These are phyloP conservation scores for Zaprionus vittiger DNA, from an alignment of 1,140 invertebrate genomes.

Conservation along the genomic window DNA sequence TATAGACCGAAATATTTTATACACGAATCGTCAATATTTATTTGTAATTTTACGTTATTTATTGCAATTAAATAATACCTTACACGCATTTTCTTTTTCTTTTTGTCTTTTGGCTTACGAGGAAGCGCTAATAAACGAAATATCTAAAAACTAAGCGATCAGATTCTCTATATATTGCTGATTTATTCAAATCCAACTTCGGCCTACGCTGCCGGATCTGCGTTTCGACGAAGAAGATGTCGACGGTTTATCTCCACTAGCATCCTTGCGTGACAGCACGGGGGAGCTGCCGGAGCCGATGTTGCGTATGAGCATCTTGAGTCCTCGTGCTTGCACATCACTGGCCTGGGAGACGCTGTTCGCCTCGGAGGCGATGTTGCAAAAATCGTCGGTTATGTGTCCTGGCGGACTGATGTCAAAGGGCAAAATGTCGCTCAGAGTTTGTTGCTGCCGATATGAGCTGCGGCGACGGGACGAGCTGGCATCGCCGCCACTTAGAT, in stretches of 20 bases:
- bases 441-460: constrained; percentile 85
- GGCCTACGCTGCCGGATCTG: constrained; percentile 79
- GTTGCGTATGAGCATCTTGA: constrained; percentile 91
- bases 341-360: constrained; percentile 74
- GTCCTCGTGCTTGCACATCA: constrained; percentile 89
- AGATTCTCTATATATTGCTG: background rate
- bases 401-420: constrained; percentile 88
- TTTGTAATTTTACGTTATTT: constrained; percentile 82
- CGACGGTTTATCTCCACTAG: constrained; percentile 38
- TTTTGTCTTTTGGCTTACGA: constrained; percentile 46
- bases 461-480: constrained; percentile 84
- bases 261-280: constrained; percentile 89
- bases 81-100: constrained; percentile 66
- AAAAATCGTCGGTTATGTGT: constrained; percentile 96
- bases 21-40: constrained; percentile 78
- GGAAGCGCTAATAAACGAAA: constrained; percentile 69
- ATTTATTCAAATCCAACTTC: constrained; percentile 73
- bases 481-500: constrained; percentile 43
- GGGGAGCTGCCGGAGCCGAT: constrained; percentile 92
- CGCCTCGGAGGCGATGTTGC: constrained; percentile 93
- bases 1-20: constrained; percentile 74
- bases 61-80: constrained; percentile 78
- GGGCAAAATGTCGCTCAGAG: constrained; percentile 86
- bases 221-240: constrained; percentile 60
- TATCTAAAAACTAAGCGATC: constrained; percentile 36